Base-by-base conservation (phyloP, 64 coral and sea anemone species). In the Stylophora pistillata region DNA sequence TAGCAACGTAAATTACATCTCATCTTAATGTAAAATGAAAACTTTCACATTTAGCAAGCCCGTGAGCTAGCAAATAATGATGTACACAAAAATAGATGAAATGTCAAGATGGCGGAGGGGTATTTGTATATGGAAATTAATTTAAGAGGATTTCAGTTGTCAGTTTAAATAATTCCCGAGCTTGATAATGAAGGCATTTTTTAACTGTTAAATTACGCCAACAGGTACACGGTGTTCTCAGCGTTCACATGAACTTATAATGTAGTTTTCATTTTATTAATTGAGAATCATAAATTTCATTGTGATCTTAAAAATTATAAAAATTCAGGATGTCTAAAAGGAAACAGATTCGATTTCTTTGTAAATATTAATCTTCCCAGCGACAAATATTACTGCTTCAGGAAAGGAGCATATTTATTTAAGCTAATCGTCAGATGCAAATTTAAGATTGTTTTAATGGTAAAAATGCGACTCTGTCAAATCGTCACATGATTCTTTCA, bases 341-440 rank as follows among this genome's bases (percentile, higher is more conserved):
- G 21, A 68, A 7, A 25, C 20, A 21, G 23, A n/a, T 68, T 68
- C 5, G 7, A 21, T 78, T 78, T 78, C 52, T 78, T 78, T 78
- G 75, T 78, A 78, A 78, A 78, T 14, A 55, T 56, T 78, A 23
- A 78, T 78, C 47, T 57, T 56, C 17, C 12, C 9, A 78, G 75
- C 4, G 2, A 9, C 47, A 12, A 26, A 25, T 13, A 27, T 14
- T 53, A 5, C 56, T 56, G 47, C 23, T 10, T 78, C 23, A 16
- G 37, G 73, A 78, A 78, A 78, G 52, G 9, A 0, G 15, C 13
- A 15, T 73, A 6, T 78, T 78, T 78, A 52, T 56, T 78, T 27
- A 28, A 14, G 52, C 15, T 29, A 25, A 78, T 78, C 56, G 16
- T 56, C 6, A 78, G 37, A 4, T 4, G 37, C 37, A 47, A 47